Conservation (phyloP, 2,888 invertebrate genomes). For the Mimachlamys varia region DNA sequence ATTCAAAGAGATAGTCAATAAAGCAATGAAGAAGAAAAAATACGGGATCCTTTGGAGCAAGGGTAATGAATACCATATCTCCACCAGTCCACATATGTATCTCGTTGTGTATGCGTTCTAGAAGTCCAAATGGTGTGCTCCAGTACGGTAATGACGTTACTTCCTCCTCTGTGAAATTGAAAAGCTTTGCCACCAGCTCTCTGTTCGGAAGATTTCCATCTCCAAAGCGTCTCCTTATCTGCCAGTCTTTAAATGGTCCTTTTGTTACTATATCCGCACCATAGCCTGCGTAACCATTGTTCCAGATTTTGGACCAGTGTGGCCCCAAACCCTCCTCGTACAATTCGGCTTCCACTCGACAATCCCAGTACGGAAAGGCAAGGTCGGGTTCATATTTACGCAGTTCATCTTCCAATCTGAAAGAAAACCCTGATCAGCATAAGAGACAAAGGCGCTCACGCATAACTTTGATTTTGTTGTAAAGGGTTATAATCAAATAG, state of each 20-base stretch:
- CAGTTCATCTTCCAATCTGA: conserved; percentile 11
- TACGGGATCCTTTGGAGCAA: not conserved
- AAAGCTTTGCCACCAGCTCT: not conserved
- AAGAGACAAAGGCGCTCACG: too few relatives aligned
- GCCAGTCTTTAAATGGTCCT: conserved; percentile 10
- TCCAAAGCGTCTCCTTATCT: not conserved
- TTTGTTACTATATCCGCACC: not conserved
- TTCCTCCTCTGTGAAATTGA: not conserved
- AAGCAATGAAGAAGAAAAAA: not conserved
- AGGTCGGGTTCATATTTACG: not conserved
- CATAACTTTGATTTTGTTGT: too few relatives aligned
- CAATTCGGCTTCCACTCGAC: not conserved
- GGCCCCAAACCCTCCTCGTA: not conserved
- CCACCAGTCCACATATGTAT: not conserved
- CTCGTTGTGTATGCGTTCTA: not conserved
- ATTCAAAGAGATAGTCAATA: not conserved
- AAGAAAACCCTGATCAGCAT: not conserved
- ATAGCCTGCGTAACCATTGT: not conserved
- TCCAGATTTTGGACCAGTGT: conserved; percentile 5
- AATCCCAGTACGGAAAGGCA: not conserved
- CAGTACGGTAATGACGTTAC: not conserved
- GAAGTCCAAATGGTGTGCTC: not conserved
- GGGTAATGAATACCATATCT: not conserved
- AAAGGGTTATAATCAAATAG: too few relatives aligned
- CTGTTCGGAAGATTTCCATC: not conserved